These are phyloP conservation scores for Maconellicoccus hirsutus DNA, from an alignment of 1,140 invertebrate species.

Conservation along the genomic window DNA sequence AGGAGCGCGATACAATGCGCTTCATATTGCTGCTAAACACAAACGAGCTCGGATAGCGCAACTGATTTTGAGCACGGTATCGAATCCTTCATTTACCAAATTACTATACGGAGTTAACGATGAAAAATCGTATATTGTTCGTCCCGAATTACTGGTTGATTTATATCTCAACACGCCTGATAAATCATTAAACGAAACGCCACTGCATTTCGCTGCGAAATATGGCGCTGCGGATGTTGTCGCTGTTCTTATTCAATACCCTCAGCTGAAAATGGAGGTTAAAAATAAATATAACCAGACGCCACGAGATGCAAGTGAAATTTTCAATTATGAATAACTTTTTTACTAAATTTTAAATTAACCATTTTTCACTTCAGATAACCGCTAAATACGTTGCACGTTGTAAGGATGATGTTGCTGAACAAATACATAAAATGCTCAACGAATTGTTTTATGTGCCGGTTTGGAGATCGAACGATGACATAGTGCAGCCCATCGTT, in stretches of 20 bases:
- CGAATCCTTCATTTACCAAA: conserved; percentile 58
- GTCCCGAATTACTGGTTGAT: conserved; percentile 58
- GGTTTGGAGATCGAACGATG: conserved; percentile 60
- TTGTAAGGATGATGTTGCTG: conserved; percentile 34
- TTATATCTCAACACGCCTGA: conserved; percentile 89
- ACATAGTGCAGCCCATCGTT: conserved; percentile 54
- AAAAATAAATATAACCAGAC: conserved; percentile 61
- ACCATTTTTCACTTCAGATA: neutral
- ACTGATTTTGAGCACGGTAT: conserved; percentile 62
- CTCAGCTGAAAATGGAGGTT: conserved; percentile 55
- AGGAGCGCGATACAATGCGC: conserved; percentile 76
- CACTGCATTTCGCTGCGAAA: conserved; percentile 83
- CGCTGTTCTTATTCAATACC: conserved; percentile 62
- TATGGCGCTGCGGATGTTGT: conserved; percentile 67
- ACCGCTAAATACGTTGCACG: conserved; percentile 23
- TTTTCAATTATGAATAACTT: no score
- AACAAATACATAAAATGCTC: conserved; percentile 43
- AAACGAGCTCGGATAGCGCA: conserved; percentile 57
- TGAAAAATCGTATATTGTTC: conserved; percentile 35
- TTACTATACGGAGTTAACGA: conserved; percentile 57
- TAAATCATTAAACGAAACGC: conserved; percentile 78
- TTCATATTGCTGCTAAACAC: conserved; percentile 66
- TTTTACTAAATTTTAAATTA: no score
- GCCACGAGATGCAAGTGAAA: conserved; percentile 54
- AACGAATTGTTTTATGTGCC: conserved; percentile 72